Conservation (phyloP, 1,140 invertebrate genomes). For the Triops cancriformis region DNA sequence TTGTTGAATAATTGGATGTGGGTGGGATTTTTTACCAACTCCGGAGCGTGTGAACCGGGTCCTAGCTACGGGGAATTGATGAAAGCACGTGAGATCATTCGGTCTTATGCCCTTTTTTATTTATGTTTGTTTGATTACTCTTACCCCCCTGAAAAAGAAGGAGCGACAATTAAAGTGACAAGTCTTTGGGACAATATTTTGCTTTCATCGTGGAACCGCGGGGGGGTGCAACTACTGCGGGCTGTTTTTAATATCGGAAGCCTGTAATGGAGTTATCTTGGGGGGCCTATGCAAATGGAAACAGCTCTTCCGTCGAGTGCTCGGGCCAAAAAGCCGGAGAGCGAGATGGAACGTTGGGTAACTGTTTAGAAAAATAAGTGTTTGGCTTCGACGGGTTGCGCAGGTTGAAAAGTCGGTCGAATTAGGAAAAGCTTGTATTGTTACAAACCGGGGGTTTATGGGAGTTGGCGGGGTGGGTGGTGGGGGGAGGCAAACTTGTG, state of each 20-base stretch:
- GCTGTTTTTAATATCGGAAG: conserved; percentile 10
- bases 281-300: conserved; percentile 2
- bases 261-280: conserved; percentile 3
- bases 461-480: no score
- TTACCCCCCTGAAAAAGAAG: neutral
- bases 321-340: neutral
- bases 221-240: neutral
- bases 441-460: no score
- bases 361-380: neutral
- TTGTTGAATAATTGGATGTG: neutral
- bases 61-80: neutral
- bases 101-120: no score
- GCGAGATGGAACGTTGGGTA: neutral
- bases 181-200: conserved; percentile 10
- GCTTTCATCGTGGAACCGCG: neutral
- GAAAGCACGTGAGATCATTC: neutral
- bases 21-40: neutral
- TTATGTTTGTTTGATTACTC: no score
- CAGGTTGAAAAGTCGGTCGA: no score
- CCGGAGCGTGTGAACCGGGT: neutral
- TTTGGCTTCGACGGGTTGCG: neutral
- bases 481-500: neutral
- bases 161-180: neutral
- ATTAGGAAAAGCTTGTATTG: no score
- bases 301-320: neutral